Conservation (phyloP, 2,888 invertebrate genomes). For the Escarpia spicata region DNA sequence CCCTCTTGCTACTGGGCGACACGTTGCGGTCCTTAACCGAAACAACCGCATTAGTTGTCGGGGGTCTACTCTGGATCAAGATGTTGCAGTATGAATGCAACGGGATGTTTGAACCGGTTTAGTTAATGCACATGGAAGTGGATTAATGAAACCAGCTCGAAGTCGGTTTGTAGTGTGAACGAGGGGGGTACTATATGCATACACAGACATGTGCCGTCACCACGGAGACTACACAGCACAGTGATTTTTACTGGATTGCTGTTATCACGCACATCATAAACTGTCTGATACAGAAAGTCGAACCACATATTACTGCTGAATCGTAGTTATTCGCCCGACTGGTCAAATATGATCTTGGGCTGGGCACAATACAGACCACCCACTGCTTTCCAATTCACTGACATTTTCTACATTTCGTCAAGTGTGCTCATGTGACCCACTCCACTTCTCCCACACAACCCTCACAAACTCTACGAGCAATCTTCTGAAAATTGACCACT, state of each 20-base stretch:
- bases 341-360: background rate
- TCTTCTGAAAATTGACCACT: constrained; percentile 16
- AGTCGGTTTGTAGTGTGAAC: no score
- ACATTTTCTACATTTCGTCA: background rate
- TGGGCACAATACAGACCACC: background rate
- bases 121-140: no score
- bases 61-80: no score
- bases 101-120: no score
- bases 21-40: no score
- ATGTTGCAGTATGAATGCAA: no score
- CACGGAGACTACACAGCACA: background rate
- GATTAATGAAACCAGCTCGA: no score
- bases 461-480: background rate
- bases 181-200: no score
- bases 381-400: background rate
- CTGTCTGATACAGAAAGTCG: background rate
- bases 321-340: background rate
- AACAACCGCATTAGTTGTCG: no score
- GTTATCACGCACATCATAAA: background rate
- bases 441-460: background rate
- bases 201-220: background rate
- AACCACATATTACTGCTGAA: background rate
- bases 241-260: background rate
- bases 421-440: background rate
- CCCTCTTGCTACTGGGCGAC: no score